These are phyloP conservation scores for Catharus fuscescens DNA, from an alignment of 2,113 vertebrate species.

Conservation along the genomic window DNA sequence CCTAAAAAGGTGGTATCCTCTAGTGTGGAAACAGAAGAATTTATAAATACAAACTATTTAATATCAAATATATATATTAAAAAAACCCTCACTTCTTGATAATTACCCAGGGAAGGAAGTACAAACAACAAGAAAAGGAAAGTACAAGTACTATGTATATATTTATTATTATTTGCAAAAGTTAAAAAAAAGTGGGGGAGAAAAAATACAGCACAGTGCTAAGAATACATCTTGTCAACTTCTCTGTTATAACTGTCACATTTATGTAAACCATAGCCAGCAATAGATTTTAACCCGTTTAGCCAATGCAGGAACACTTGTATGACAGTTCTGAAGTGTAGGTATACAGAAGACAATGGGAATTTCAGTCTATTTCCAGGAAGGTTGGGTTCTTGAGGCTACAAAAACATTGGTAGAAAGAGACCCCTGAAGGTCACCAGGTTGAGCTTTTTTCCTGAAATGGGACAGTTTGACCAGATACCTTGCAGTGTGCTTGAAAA, in stretches of 20 bases:
- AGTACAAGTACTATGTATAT: background rate
- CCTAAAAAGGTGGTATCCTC: background rate
- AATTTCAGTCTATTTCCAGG: background rate
- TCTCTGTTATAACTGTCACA: background rate
- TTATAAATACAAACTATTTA: background rate
- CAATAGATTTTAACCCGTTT: background rate
- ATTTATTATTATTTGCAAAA: background rate
- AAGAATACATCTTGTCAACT: background rate
- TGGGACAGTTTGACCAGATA: background rate
- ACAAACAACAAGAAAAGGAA: background rate
- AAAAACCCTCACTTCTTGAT: background rate
- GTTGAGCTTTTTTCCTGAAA: background rate
- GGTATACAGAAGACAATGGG: background rate
- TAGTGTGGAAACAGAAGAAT: background rate
- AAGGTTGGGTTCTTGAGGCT: background rate
- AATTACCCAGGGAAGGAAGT: background rate
- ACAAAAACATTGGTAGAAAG: background rate
- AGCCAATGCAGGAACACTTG: background rate
- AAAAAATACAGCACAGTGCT: background rate
- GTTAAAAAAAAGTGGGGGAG: fast-evolving
- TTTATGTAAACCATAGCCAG: background rate
- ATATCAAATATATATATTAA: too few species aligned
- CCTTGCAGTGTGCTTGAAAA: background rate
- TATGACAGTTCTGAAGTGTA: background rate
- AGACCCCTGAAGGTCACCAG: fast-evolving